Evolutionary conservation across 2,113 vertebrate genomes (phyloP), one percentile per base, ranked within the genome.

Genomic region (Microtus oregoni): DNA sequence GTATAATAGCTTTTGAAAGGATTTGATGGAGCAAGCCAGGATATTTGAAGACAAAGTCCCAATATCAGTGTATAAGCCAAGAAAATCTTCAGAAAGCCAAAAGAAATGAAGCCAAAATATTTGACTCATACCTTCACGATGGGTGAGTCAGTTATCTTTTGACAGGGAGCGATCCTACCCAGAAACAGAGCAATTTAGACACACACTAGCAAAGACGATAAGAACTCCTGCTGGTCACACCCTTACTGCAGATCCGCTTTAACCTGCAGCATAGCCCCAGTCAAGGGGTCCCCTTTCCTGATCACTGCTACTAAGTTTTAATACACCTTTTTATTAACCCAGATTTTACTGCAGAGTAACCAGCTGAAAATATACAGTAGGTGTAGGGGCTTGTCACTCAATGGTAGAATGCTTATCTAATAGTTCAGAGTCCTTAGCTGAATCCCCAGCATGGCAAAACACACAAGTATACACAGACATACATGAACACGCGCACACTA

Each of bases 1-100:
- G 67, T 72, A 28, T 94, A 93, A 95, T 90, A 67, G 58, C 41
- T 95, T 96, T 95, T 77, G 65, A 96, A 72, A 81, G 89, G 75
- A 76, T 89, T 94, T 90, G 83, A 96, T 91, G 89, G n/a, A 93
- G 85, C 87, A 93, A 92, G 81, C 38, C 96, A 75, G 87, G 67
- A 96, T 95, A 81, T 87, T 96, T 89, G 65, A 96, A 96, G 44
- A 91, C 65, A 61, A 47, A 50, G 26, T 77, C 70, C 44, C 52
- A 88, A 68, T 90, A 44, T 95, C 41, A 86, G 17, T 94, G 22
- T 86, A 12, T 63, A 95, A 89, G 90, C 93, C 94, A 96, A 95
- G 86, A 96, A 94, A 86, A 61, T 14, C 61, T 96, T 94, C 65
- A 92, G 61, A 67, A 68, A 86, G 63, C 63, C 83, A 86, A 86